phyloP scores from a whole-genome alignment of 2,797 vertebrate genomes.

The Rhinogobio ventralis region DNA sequence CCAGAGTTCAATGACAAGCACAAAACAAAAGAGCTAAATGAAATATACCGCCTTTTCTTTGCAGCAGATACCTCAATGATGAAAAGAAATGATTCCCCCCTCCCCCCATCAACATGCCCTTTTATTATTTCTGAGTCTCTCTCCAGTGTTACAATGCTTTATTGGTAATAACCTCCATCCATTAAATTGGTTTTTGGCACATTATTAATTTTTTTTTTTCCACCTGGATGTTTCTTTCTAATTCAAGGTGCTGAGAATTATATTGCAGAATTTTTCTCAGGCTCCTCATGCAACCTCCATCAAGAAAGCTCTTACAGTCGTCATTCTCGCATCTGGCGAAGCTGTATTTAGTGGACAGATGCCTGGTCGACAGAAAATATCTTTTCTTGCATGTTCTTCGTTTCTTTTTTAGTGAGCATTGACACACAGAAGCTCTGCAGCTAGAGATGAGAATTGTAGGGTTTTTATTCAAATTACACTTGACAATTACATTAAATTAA shows the following conservation, averaged over 20 bases:
- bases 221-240: slow-evolving; percentile 52
- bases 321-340: slow-evolving; percentile 22
- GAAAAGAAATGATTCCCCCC: slow-evolving; percentile 57
- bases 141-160: slow-evolving; percentile 59
- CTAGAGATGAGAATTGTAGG: neutral
- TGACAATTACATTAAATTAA: neutral
- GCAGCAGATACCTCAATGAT: slow-evolving; percentile 56
- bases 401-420: neutral
- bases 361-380: neutral
- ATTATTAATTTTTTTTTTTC: slow-evolving; percentile 35
- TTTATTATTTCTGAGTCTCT: slow-evolving; percentile 60
- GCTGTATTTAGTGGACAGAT: slow-evolving; percentile 19
- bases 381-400: slow-evolving; percentile 35
- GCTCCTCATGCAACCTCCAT: neutral
- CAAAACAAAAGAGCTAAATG: slow-evolving; percentile 65
- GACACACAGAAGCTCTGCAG: neutral
- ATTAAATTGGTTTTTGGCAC: slow-evolving; percentile 60
- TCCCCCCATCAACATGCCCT: slow-evolving; percentile 45
- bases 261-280: slow-evolving; percentile 22
- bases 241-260: slow-evolving; percentile 56
- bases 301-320: slow-evolving; percentile 40
- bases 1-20: slow-evolving; percentile 65
- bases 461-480: neutral
- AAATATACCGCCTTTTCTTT: slow-evolving; percentile 65
- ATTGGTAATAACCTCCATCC: slow-evolving; percentile 63